Base-by-base conservation (phyloP, 2,797 vertebrate genomes). In the Enteromius fasciolatus region DNA sequence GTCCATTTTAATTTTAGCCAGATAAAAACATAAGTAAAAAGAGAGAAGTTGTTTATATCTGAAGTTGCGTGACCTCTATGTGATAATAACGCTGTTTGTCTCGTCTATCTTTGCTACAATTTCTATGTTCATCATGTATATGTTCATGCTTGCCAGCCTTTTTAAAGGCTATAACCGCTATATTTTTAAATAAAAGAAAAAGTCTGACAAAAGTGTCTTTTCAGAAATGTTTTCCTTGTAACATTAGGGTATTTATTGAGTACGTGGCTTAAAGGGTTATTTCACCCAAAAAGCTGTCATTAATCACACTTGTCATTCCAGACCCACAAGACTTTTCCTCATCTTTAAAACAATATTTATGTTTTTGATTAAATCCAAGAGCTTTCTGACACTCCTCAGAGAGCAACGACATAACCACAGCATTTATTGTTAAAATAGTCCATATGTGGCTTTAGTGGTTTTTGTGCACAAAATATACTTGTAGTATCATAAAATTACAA, bases 151-250 rank as follows among this genome's bases (percentile, higher is more conserved):
- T 83, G 68, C 73, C 57, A 59, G 28, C 78, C 75, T 85, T 85
- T n/a, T 84, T 70, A 28, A 73, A 85, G 83, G 82, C 78, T 91
- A 91, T 94, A 93, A 94, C 92, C 10, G 82, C 90, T 94, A 91
- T 95, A 94, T 95, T 95, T 95, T 95, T 94, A 90, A 95, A 94
- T 94, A 94, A 95, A 95, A 92, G 39, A 79, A 76, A 81, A 68
- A 66, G 57, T 86, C 68, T 76, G 12, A 36, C 67, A 76, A 67
- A 63, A n/a, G 1, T 8, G 41, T 74, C 11, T 78, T 80, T 72
- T 50, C 17, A 48, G 25, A 28, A 15, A 31, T 8, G 14, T 31
- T 18, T 11, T 12, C 23, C n/a, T 0, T 11, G 3, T 46, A 44
- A 61, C 28, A 33, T 33, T 76, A 5, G 59, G 59, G 15, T 61